Percentiles rank a stretch among this genome's conserved stretches.
These are phyloP conservation scores for Myiotriccus ornatus DNA, from an alignment of 2,797 vertebrate genomes.

Conservation along the genomic window DNA sequence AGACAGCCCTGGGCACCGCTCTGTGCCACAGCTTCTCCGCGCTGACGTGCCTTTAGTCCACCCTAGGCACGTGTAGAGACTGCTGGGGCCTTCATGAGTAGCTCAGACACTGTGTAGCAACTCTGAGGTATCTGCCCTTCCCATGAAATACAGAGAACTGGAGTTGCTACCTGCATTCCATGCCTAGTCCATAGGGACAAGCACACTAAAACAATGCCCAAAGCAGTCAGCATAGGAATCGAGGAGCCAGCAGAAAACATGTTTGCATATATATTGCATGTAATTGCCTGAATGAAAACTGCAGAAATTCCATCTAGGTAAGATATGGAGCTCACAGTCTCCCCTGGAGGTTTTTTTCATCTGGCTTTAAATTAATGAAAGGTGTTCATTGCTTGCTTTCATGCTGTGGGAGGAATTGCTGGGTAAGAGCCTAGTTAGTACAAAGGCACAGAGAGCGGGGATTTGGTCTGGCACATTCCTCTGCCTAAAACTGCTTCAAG, in stretches of 20 bases:
- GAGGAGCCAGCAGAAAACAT: neutral
- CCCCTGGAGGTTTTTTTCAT: neutral
- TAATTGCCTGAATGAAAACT: neutral
- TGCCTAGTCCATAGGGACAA: neutral
- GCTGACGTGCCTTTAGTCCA: accelerated
- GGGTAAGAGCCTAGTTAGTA: neutral
- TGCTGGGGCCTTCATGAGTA: accelerated
- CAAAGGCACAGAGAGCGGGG: accelerated
- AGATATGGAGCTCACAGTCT: neutral
- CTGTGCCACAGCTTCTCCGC: accelerated
- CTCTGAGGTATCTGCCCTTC: neutral
- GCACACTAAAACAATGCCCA: neutral
- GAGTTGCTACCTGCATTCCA: neutral
- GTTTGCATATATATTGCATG: neutral
- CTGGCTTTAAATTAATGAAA: neutral
- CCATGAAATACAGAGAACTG: neutral
- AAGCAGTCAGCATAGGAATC: neutral
- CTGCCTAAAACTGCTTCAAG: neutral
- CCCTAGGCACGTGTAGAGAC: accelerated
- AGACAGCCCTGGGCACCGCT: neutral
- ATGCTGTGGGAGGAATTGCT: neutral
- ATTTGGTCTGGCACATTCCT: neutral
- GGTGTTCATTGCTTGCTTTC: neutral
- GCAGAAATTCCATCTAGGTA: neutral
- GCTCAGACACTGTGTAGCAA: neutral